These are phyloP conservation scores for Tiliacea aurago DNA, from an alignment of 2,888 invertebrate genomes.

Conservation along the genomic window DNA sequence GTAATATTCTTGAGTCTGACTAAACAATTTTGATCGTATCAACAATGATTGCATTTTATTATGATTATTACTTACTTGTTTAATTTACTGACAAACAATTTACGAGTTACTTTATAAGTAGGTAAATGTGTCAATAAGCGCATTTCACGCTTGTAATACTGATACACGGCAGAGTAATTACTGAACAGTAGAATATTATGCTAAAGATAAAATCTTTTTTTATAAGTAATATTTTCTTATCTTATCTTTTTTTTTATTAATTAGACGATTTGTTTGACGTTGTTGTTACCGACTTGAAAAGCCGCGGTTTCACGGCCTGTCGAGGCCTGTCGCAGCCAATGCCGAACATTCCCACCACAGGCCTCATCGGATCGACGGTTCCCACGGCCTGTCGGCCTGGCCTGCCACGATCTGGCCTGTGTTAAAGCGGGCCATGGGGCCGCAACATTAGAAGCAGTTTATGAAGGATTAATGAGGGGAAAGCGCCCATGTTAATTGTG, in stretches of 20 bases:
- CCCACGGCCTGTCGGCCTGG: no score
- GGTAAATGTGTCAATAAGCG: slow-evolving; percentile 20
- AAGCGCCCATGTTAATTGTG: no score
- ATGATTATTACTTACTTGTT: slow-evolving; percentile 17
- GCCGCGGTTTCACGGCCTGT: no score
- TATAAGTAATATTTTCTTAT: no score
- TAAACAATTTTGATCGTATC: slow-evolving; percentile 38
- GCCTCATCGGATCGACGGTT: no score
- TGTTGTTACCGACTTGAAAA: no score
- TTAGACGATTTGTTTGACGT: background rate
- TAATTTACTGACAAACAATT: slow-evolving; percentile 1
- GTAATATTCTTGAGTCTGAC: background rate
- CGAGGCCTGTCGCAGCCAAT: no score
- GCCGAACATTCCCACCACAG: no score
- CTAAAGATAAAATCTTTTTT: background rate
- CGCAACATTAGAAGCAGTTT: no score
- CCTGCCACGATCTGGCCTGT: no score
- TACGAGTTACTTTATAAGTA: slow-evolving; percentile 15
- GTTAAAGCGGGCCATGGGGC: no score
- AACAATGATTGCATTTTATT: slow-evolving; percentile 19
- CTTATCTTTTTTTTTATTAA: background rate
- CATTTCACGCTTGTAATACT: background rate
- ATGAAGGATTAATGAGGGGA: no score
- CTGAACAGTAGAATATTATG: background rate
- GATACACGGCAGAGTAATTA: background rate